These are phyloP conservation scores for Athene cunicularia DNA, from an alignment of 2,113 vertebrate genomes.

Conservation along the genomic window DNA sequence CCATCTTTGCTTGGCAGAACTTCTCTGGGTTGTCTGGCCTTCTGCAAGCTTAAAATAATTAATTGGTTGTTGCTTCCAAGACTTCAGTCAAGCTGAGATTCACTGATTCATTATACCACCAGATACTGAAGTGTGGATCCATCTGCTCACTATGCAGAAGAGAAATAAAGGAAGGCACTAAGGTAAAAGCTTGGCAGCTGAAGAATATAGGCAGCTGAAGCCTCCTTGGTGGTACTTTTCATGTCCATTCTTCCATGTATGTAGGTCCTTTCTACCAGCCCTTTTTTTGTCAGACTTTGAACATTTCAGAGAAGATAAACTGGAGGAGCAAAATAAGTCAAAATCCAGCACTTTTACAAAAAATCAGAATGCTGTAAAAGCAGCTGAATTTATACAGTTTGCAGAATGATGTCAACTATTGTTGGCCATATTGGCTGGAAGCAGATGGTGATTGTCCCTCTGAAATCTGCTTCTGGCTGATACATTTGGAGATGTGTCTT, in stretches of 20 bases:
- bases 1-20: constrained; percentile 12
- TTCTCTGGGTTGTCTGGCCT: constrained; percentile 18
- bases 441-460: neutral
- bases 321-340: neutral
- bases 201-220: neutral
- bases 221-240: neutral
- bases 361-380: neutral
- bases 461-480: neutral
- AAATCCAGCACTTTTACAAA: neutral
- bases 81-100: constrained; percentile 34
- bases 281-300: neutral
- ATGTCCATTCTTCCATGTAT: neutral
- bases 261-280: neutral
- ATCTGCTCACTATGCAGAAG: constrained; percentile 16
- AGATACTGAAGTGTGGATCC: constrained; percentile 34
- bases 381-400: neutral
- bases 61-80: constrained; percentile 35
- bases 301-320: neutral
- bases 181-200: constrained; percentile 35
- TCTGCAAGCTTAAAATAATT: constrained; percentile 54
- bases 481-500: neutral
- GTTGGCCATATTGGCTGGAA: neutral
- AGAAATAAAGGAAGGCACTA: neutral
- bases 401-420: neutral
- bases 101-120: constrained; percentile 6